Conservation (phyloP, 2,797 vertebrate species). For the Amphiprion clarkii region DNA sequence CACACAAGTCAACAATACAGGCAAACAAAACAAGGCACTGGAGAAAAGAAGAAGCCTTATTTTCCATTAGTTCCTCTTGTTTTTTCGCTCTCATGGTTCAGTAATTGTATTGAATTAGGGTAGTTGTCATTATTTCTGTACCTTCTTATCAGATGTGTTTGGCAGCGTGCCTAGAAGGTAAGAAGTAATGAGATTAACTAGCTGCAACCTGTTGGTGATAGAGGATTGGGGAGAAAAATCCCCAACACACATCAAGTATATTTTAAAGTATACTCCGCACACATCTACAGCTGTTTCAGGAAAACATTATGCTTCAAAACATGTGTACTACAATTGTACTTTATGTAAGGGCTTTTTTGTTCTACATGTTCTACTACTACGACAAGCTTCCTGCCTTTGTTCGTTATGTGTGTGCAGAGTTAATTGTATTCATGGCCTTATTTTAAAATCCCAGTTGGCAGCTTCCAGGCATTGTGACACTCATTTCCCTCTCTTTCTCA, state of each 20-base stretch:
- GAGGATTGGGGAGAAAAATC: conserved; percentile 9
- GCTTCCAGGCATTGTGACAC: conserved; percentile 75
- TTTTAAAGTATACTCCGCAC: not conserved
- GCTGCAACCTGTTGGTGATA: not conserved
- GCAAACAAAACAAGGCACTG: conserved; percentile 20
- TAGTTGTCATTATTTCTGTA: conserved; percentile 16
- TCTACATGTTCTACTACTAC: conserved; percentile 59
- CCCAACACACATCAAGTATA: not conserved
- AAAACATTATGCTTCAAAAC: conserved; percentile 24
- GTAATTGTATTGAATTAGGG: conserved; percentile 16
- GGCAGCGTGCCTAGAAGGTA: conserved; percentile 8
- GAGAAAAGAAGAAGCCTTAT: conserved; percentile 18
- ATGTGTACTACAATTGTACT: conserved; percentile 33
- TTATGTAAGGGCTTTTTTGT: conserved; percentile 45
- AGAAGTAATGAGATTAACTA: conserved; percentile 18
- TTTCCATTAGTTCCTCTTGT: conserved; percentile 1
- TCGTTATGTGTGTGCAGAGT: conserved; percentile 40
- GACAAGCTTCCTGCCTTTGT: conserved; percentile 76
- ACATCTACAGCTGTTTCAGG: conserved; percentile 12
- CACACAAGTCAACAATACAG: not conserved
- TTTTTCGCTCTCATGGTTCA: conserved; percentile 2
- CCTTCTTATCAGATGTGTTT: not conserved
- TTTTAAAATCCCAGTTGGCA: conserved; percentile 68
- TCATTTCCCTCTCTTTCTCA: conserved; percentile 75
- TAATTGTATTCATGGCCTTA: conserved; percentile 57